Evolutionary conservation across 2,888 invertebrate species (phyloP).

Genomic region (Tetragonula carbonaria): DNA sequence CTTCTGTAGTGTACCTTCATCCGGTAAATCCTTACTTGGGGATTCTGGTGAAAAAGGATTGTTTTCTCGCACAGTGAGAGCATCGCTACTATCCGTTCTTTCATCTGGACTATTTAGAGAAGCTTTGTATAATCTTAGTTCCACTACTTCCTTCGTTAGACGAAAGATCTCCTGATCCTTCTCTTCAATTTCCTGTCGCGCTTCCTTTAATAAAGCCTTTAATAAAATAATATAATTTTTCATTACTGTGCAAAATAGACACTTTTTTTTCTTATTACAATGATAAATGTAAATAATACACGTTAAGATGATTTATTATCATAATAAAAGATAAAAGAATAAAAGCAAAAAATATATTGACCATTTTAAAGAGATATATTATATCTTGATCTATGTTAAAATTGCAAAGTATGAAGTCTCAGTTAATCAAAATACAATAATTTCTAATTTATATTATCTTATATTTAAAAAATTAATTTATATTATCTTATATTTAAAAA

Average conservation of each 20-base stretch:
- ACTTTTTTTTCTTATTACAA: background rate
- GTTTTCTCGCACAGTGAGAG: conserved; percentile 90
- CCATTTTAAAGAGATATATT: background rate
- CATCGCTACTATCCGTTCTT: conserved; percentile 91
- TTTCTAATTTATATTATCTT: too few species aligned
- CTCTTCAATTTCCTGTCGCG: conserved; percentile 91
- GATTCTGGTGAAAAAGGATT: conserved; percentile 85
- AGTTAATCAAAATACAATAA: background rate
- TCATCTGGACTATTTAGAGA: conserved; percentile 92
- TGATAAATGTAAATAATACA: background rate
- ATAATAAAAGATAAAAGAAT: background rate
- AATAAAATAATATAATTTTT: conserved; percentile 6
- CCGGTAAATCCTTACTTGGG: conserved; percentile 85
- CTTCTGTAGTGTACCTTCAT: conserved; percentile 80
- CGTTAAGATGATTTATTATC: background rate
- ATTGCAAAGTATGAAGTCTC: background rate
- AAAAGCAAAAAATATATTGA: background rate
- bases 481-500: too few species aligned
- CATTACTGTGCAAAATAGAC: background rate
- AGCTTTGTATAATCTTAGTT: conserved; percentile 91
- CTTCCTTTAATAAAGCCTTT: conserved; percentile 88
- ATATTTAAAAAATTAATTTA: too few species aligned
- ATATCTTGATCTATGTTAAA: background rate
- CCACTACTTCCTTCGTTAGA: conserved; percentile 92
- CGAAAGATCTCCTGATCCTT: conserved; percentile 93